Evolutionary conservation across 2,113 vertebrate genomes (phyloP).

Genomic region (Sylvietta virens): DNA sequence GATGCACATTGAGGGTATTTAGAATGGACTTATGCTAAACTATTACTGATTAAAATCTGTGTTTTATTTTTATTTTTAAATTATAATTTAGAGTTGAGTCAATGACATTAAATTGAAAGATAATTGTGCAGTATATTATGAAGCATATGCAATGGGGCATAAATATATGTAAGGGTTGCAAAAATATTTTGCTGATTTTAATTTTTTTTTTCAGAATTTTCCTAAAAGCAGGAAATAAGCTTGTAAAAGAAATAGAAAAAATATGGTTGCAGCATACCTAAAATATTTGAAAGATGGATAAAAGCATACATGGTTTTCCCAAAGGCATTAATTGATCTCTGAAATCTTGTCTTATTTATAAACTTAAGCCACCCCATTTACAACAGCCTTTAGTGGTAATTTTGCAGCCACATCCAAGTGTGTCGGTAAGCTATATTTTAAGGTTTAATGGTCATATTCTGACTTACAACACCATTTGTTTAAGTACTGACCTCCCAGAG

Average conservation of each 20-base stretch:
- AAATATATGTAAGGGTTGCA: not conserved
- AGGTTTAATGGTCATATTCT: not conserved
- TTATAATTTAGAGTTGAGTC: not conserved
- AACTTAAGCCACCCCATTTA: not conserved
- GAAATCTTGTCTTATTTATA: not conserved
- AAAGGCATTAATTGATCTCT: not conserved
- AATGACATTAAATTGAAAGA: not conserved
- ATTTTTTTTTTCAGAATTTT: not conserved
- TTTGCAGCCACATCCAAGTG: not conserved
- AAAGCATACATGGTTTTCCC: not conserved
- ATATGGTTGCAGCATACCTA: not conserved
- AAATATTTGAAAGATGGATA: not conserved
- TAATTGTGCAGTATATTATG: not conserved
- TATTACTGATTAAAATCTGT: not conserved
- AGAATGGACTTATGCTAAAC: not conserved
- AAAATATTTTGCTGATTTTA: not conserved
- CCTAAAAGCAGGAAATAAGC: not conserved
- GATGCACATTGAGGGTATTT: not conserved
- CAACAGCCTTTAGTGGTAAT: not conserved
- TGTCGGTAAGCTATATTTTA: not conserved
- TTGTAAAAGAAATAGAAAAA: not conserved
- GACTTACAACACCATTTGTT: not conserved
- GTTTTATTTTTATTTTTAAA: not conserved
- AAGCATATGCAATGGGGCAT: not conserved
- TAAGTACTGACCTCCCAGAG: not conserved